Percentiles rank a stretch among this genome's conserved stretches.
phyloP scores from a whole-genome alignment of 2,797 vertebrate species.

The Cichlasoma orientale region DNA sequence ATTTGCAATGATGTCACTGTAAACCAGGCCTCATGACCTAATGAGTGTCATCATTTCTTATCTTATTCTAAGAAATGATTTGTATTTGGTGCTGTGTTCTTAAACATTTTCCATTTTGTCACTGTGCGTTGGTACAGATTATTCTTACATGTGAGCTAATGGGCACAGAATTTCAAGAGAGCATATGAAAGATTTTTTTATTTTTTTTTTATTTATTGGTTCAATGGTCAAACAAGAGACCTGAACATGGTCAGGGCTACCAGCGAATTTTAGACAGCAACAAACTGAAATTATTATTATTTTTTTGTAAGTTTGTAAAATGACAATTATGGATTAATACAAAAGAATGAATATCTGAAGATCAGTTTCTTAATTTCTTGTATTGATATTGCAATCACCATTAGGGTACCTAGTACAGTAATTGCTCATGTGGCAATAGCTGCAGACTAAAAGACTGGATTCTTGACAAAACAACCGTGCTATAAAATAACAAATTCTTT shows the following conservation, averaged over 20 bases:
- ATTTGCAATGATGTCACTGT: not conserved
- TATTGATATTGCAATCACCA: not conserved
- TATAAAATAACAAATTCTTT: not conserved
- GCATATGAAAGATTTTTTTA: not conserved
- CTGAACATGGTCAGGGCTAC: not conserved
- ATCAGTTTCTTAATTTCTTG: not conserved
- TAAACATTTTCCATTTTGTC: not conserved
- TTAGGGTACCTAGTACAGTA: too few relatives aligned
- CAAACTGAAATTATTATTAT: not conserved
- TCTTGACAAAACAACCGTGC: not conserved
- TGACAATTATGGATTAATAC: not conserved
- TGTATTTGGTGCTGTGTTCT: not conserved
- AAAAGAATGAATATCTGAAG: not conserved
- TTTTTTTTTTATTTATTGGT: not conserved
- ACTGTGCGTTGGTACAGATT: not conserved
- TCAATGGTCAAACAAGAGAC: not conserved
- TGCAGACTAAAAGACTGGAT: not conserved
- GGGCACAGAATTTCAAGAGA: not conserved
- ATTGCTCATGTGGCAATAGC: not conserved
- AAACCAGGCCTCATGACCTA: not conserved
- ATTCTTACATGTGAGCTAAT: not conserved
- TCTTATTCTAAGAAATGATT: not conserved
- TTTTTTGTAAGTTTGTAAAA: not conserved
- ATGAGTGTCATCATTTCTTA: not conserved
- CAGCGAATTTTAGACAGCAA: not conserved